Evolutionary conservation across 2,113 vertebrate genomes (phyloP).

Genomic region (Capreolus pygargus): DNA sequence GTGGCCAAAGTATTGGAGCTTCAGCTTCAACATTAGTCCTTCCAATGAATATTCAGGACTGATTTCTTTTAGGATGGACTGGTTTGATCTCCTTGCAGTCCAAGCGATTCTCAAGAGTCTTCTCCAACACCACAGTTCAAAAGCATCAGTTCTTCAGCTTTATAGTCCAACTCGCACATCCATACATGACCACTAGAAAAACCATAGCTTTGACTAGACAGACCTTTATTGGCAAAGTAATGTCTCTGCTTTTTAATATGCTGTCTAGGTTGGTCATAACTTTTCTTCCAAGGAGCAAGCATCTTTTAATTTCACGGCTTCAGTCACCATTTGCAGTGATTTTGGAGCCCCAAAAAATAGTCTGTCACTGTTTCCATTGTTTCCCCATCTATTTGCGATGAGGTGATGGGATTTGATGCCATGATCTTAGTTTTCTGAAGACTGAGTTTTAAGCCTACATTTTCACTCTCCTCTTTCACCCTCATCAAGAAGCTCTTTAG

Average conservation of each 20-base stretch:
- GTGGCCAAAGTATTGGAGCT: no score
- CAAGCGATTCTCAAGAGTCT: no score
- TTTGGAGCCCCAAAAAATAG: not conserved
- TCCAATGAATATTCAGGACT: no score
- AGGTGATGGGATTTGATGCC: not conserved
- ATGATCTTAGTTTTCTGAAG: not conserved
- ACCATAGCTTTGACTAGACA: no score
- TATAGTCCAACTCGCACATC: no score
- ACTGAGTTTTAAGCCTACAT: not conserved
- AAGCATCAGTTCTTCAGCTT: no score
- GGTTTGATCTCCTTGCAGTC: no score
- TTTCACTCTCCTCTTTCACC: not conserved
- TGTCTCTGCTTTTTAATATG: not conserved
- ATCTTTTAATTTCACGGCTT: not conserved
- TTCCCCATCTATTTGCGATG: not conserved
- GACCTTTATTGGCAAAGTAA: no score
- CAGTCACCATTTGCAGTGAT: not conserved
- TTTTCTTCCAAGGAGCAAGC: not conserved
- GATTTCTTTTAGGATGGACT: no score
- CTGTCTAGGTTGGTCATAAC: not conserved
- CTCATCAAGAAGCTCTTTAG: not conserved
- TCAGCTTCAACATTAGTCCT: no score
- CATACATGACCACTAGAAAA: no score
- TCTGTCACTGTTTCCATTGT: not conserved
- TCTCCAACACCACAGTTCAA: no score